phyloP scores from a whole-genome alignment of 2,888 invertebrate species.

The Deilephila porcellus region DNA sequence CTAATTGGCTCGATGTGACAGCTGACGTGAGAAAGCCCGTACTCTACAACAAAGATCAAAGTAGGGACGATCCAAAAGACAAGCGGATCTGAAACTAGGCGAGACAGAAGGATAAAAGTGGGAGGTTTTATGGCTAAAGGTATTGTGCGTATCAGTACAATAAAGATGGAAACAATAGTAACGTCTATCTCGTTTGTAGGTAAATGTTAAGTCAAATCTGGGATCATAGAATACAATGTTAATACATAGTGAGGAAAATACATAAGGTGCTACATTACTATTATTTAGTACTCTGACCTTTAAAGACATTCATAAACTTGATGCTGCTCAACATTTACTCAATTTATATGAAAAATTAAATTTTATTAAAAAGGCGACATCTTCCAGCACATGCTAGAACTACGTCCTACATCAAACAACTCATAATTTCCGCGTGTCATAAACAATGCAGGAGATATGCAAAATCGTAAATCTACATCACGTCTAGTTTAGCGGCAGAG shows the following conservation, averaged over 20 bases:
- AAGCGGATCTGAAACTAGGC: constrained; percentile 7
- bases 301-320: too few relatives aligned
- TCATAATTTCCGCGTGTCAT: constrained; percentile 5
- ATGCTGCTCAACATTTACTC: too few relatives aligned
- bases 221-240: too few relatives aligned
- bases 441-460: not conserved
- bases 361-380: not conserved
- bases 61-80: not conserved
- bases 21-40: not conserved
- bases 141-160: not conserved
- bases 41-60: constrained; percentile 12
- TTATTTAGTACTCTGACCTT: too few relatives aligned
- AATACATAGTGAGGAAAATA: too few relatives aligned
- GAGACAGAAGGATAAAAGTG: constrained; percentile 10
- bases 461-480: constrained; percentile 17
- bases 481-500: constrained; percentile 21
- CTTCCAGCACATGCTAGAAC: not conserved
- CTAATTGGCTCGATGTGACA: constrained; percentile 14
- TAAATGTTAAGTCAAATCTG: too few relatives aligned
- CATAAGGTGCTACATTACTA: too few relatives aligned
- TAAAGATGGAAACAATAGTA: not conserved
- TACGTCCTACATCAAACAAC: not conserved
- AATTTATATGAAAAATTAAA: too few relatives aligned
- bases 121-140: not conserved
- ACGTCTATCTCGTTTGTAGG: too few relatives aligned